Base-by-base conservation (phyloP, 2,888 invertebrate species). In the Tineola bisselliella region DNA sequence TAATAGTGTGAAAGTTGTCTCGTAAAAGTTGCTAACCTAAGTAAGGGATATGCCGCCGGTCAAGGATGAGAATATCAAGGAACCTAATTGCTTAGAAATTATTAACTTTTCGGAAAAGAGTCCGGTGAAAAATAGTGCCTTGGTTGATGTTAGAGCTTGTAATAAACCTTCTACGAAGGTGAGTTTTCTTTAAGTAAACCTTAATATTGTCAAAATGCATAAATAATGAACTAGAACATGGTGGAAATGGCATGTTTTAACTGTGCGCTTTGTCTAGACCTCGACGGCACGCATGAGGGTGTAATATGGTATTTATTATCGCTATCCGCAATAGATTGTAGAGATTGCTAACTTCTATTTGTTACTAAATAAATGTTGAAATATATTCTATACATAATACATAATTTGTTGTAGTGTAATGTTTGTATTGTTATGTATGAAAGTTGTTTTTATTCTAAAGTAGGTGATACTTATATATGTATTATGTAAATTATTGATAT, bases 91-190 rank as follows among this genome's bases (percentile, higher is more conserved):
- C 68, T 74, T 87, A 69, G 87, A 87, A 69, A 77, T 81, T 63
- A 75, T 87, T 70, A 84, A 81, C 69, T 75, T 84, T 67, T 70
- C 75, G 61, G 88, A 88, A 68, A 86, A 87, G 74, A 87, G 86
- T 68, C 84, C 87, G 62, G 81, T 76, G 65, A 86, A 86, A 73
- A 84, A 81, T 69, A 79, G 77, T 65, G 76, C 82, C 68, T 80
- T 87, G 66, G 88, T 91, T 66, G 91, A 91, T 80, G 90, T 90
- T 67, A 88, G 91, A 78, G 91, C 91, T 67, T 92, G 91, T 75
- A 90, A 90, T 73, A 91, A 91, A 79, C 91, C 91, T 66, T 84
- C 87, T 63, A 82, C 88, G 66, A 90, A 90, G 89, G 91, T 92
- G 88, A 87, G 77, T 65, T 56, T 62, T 63, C 62, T 61, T 61